phyloP scores from a whole-genome alignment of 2,797 vertebrate species.

The Crenuchus spilurus region DNA sequence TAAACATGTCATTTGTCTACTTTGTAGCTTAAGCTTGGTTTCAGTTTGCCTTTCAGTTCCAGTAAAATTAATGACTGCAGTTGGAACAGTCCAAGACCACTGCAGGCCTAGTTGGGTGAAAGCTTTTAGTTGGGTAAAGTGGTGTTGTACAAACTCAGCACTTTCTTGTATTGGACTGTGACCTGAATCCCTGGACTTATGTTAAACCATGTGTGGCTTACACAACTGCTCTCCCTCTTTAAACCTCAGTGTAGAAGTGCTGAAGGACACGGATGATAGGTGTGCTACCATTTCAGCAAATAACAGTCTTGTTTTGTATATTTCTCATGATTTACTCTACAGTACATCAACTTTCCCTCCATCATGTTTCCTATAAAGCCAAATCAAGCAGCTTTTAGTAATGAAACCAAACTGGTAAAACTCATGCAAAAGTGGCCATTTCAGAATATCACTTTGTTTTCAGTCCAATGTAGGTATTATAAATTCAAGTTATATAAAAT shows the following conservation, averaged over 20 bases:
- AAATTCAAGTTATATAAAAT: no score
- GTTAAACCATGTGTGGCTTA: conserved; percentile 76
- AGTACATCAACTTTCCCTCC: background rate
- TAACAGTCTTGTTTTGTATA: background rate
- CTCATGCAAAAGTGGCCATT: no score
- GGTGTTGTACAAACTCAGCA: conserved; percentile 74
- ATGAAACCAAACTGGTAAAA: no score
- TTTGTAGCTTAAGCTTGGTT: background rate
- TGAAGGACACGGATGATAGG: conserved; percentile 63
- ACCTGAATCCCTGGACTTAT: conserved; percentile 84
- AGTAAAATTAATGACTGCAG: background rate
- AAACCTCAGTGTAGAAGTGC: conserved; percentile 52
- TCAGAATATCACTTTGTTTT: no score
- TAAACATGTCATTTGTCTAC: background rate
- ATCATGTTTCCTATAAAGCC: background rate
- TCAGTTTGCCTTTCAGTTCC: background rate
- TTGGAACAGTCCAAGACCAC: background rate
- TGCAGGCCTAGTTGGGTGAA: conserved; percentile 4
- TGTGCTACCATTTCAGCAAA: background rate
- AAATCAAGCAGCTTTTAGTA: background rate
- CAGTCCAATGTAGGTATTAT: no score
- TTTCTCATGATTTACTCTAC: background rate
- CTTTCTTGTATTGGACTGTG: conserved; percentile 74
- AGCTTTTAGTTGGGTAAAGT: conserved; percentile 23
- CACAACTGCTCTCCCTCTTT: conserved; percentile 60